Evolutionary conservation across 2,113 vertebrate species (phyloP), one percentile per base, ranked within the genome.

Genomic region (Embiotoca jacksoni): DNA sequence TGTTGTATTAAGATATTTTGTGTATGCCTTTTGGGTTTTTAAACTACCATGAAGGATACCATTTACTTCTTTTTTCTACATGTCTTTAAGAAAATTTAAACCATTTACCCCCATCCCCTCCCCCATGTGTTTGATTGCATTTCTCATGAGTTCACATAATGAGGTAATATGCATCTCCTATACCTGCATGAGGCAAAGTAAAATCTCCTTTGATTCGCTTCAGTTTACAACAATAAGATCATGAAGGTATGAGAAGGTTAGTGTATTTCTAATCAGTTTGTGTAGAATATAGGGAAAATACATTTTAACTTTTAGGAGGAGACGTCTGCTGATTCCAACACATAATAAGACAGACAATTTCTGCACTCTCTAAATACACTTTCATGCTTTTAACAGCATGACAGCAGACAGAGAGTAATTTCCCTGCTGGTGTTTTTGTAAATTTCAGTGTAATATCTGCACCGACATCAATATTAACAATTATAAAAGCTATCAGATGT

Each of bases 391-490:
- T 80, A 80, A 80, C 63, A 62, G 75, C 67, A 33, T 56, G 62
- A 67, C 80, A 79, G 80, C 64, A 56, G 83, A 80, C 69, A 60
- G 66, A 79, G 82, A 70, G 65, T 68, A 39, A 89, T 83, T 84
- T 70, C 67, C 35, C 55, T 79, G 62, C 59, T 85, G 74, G 59
- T 79, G 65, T 87, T 79, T 61, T 63, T 61, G 46, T 61, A 83
- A 52, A 89, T 87, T 87, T 78, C 83, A 73, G 37, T 77, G 53
- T 63, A 81, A 60, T 80, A 76, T 80, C 61, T 36, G 57, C 77
- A 14, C 71, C 10, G 31, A 76, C 80, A 86, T 92, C 84, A 82
- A 87, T 84, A 87, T 81, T 72, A 67, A 72, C 80, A 88, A 92
- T 89, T 84, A 82, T 72, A 83, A 82, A 87, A 73, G 60, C 75